phyloP scores from a whole-genome alignment of 2,113 vertebrate species.

The Helogale parvula region DNA sequence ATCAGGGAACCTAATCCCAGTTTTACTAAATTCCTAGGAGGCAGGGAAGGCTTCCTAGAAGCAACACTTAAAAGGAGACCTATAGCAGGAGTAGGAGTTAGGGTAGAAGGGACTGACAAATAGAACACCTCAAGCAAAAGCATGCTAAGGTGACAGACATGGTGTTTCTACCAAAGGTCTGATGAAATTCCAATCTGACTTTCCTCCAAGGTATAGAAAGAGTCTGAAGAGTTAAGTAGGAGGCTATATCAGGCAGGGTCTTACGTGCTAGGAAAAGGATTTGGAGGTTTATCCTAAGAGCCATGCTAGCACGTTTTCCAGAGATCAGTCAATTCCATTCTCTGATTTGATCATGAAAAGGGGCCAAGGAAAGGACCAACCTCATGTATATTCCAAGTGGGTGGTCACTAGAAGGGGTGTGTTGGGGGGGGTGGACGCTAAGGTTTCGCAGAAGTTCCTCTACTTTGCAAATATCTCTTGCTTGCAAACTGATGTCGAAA shows the following conservation, averaged over 20 bases:
- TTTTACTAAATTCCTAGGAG: not conserved
- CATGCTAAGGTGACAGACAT: not conserved
- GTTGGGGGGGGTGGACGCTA: not conserved
- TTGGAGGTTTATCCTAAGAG: not conserved
- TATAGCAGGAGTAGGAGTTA: not conserved
- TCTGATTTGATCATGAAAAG: constrained; percentile 17
- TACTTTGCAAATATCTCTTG: constrained; percentile 46
- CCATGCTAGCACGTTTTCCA: not conserved
- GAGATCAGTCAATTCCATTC: not conserved
- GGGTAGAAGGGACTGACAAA: not conserved
- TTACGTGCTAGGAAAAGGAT: not conserved
- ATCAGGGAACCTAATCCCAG: not conserved
- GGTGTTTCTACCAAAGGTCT: not conserved
- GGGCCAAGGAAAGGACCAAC: not conserved
- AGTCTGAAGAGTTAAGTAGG: constrained; percentile 13
- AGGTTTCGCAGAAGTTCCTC: not conserved
- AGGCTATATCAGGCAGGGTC: not conserved
- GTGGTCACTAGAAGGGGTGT: not conserved
- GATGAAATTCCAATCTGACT: not conserved
- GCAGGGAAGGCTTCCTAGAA: not conserved
- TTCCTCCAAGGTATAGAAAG: not conserved
- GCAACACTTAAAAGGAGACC: not conserved
- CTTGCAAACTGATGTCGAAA: constrained; percentile 33
- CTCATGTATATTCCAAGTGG: not conserved
- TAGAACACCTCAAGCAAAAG: not conserved